These are phyloP conservation scores for Percopsis transmontana DNA, from an alignment of 2,113 vertebrate species.

Conservation along the genomic window DNA sequence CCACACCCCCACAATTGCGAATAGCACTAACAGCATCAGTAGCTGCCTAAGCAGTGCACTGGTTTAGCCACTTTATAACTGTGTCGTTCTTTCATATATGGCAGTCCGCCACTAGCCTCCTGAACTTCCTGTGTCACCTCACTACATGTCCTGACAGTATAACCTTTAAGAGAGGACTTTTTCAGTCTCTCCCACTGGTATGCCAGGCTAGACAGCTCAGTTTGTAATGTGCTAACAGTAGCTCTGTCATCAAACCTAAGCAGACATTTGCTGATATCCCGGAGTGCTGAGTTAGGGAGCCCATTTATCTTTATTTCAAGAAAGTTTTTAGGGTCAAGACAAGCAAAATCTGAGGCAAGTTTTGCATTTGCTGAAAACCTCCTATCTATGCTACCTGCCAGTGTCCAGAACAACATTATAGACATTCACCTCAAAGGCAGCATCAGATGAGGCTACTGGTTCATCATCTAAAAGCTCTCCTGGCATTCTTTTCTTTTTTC, in stretches of 20 bases:
- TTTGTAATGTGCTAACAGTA: constrained; percentile 16
- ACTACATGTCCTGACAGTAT: constrained; percentile 21
- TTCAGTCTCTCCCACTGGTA: constrained; percentile 29
- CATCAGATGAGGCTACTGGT: constrained; percentile 3
- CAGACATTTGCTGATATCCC: constrained; percentile 27
- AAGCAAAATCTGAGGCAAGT: constrained; percentile 22
- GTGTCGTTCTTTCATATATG: constrained; percentile 9
- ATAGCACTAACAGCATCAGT: no score
- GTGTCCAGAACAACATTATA: constrained; percentile 41
- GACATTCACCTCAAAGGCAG: constrained; percentile 11
- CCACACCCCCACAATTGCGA: no score
- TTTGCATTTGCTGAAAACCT: constrained; percentile 34
- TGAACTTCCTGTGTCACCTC: not conserved
- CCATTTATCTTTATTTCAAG: constrained; percentile 11
- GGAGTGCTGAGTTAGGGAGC: constrained; percentile 16
- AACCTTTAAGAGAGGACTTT: constrained; percentile 21
- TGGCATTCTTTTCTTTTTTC: constrained; percentile 25
- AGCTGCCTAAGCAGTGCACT: constrained; percentile 18
- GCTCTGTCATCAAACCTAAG: no score
- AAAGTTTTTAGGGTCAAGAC: constrained; percentile 29
- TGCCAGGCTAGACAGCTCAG: constrained; percentile 15
- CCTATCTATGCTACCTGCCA: constrained; percentile 12
- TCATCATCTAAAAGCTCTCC: constrained; percentile 34
- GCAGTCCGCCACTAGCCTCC: not conserved
- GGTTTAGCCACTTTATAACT: constrained; percentile 9